Evolutionary conservation across 1,140 invertebrate genomes (phyloP).

Genomic region (Ostrea denselamellosa): DNA sequence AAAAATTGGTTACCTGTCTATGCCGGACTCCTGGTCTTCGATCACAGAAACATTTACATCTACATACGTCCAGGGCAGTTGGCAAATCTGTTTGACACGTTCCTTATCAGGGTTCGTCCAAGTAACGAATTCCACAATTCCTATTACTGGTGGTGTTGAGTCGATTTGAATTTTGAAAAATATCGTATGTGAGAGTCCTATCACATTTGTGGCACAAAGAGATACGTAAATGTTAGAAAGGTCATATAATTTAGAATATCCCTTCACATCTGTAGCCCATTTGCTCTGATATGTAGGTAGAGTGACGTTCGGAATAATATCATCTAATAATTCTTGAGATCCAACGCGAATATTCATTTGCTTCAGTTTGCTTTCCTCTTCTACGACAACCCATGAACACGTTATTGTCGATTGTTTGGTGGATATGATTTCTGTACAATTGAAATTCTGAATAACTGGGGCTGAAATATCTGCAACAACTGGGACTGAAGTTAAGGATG

Average conservation of each 20-base stretch:
- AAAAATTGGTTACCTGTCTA: neutral
- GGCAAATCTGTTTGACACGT: neutral
- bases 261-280: constrained; percentile 33
- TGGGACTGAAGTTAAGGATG: neutral
- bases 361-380: constrained; percentile 47
- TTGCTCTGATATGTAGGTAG: neutral
- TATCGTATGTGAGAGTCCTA: neutral
- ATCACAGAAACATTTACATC: neutral
- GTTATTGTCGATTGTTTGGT: constrained; percentile 3
- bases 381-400: constrained; percentile 42
- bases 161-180: constrained; percentile 35
- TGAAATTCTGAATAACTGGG: constrained; percentile 24
- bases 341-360: constrained; percentile 21
- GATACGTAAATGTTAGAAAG: neutral
- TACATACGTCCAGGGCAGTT: constrained; percentile 44
- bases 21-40: constrained; percentile 29
- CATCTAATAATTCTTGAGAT: neutral
- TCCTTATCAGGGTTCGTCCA: neutral
- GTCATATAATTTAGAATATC: neutral
- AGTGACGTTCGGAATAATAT: neutral
- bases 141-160: neutral
- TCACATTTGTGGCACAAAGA: constrained; percentile 24
- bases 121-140: constrained; percentile 10
- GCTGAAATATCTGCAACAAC: constrained; percentile 42
- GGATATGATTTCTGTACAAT: constrained; percentile 42